Conservation (phyloP, 2,113 vertebrate species). For the Diglossa brunneiventris region DNA sequence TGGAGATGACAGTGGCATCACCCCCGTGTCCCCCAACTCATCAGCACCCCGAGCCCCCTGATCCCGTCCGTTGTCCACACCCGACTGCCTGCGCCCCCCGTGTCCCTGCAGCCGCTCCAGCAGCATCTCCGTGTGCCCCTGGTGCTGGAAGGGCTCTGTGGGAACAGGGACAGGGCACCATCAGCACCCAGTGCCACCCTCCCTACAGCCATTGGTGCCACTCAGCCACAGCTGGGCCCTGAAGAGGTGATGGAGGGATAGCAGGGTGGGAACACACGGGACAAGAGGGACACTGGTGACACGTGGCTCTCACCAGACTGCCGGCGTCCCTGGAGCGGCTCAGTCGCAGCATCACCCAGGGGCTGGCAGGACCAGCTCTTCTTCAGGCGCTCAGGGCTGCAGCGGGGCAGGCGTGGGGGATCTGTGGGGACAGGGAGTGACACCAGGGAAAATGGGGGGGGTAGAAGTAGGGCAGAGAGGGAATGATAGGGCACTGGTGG, state of each 20-base stretch:
- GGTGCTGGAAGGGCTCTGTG: constrained; percentile 61
- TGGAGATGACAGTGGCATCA: neutral
- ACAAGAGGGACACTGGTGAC: neutral
- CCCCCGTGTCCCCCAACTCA: fast-evolving
- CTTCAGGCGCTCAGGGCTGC: constrained; percentile 87
- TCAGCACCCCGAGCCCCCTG: neutral
- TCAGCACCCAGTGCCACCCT: neutral
- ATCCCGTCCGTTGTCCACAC: neutral
- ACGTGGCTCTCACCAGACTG: constrained; percentile 79
- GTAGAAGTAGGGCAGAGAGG: neutral
- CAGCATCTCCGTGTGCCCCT: neutral
- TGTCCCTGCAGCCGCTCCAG: constrained; percentile 24
- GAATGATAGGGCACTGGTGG: fast-evolving
- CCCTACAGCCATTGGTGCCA: fast-evolving
- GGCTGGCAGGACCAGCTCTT: constrained; percentile 78
- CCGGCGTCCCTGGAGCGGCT: constrained; percentile 75
- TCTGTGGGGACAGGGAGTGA: neutral
- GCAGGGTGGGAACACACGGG: neutral
- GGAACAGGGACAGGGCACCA: neutral
- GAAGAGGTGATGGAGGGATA: neutral
- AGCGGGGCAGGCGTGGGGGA: constrained; percentile 76
- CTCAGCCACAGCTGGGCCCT: too few relatives aligned
- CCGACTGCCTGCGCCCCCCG: constrained; percentile 46
- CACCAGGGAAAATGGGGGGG: fast-evolving
- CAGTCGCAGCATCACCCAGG: neutral